A percentile compares a stretch with the other conserved stretches of the same genome.
phyloP scores from a whole-genome alignment of 2,113 vertebrate genomes.

The Muntiacus muntjak region DNA sequence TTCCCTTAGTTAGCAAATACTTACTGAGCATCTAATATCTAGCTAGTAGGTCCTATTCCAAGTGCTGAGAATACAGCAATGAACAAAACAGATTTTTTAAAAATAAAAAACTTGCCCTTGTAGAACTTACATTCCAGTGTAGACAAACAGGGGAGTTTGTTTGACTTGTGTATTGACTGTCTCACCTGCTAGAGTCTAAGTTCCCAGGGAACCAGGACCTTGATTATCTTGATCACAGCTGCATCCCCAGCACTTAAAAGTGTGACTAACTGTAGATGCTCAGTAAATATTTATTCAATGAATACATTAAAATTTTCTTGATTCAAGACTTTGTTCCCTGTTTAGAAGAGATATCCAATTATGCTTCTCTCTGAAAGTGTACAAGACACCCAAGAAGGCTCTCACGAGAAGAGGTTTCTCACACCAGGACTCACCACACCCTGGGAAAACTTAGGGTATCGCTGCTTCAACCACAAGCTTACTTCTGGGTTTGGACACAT shows the following conservation, averaged over 20 bases:
- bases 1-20: not conserved
- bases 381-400: not conserved
- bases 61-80: not conserved
- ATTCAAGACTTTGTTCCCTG: not conserved
- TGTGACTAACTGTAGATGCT: not conserved
- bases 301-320: not conserved
- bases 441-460: not conserved
- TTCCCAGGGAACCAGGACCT: not conserved
- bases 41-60: not conserved
- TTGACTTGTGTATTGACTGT: not conserved
- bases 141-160: not conserved
- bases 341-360: not conserved
- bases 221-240: not conserved
- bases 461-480: not conserved
- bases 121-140: not conserved
- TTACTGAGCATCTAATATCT: not conserved
- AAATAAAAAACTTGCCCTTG: not conserved
- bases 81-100: not conserved
- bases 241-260: not conserved
- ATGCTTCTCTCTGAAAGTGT: not conserved
- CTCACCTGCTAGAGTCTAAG: not conserved
- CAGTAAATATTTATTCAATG: not conserved
- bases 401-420: not conserved
- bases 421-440: not conserved
- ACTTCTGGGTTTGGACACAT: not conserved